Conservation (phyloP, 2,797 vertebrate species). For the Enteromius viviparus region DNA sequence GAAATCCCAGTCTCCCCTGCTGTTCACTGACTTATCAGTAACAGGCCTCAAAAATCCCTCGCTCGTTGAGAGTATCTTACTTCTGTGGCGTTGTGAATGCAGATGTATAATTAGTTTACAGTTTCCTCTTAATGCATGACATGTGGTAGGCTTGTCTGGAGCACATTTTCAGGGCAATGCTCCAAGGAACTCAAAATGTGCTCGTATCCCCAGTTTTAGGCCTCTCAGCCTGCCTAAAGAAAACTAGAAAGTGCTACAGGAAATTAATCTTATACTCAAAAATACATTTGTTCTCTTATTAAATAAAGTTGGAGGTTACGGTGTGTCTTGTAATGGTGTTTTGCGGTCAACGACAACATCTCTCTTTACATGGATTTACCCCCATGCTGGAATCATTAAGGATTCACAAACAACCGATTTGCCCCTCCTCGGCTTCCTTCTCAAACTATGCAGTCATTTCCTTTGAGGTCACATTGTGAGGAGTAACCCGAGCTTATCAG, state of each 20-base stretch:
- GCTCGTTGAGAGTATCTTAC: slow-evolving; percentile 27
- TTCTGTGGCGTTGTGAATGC: slow-evolving; percentile 66
- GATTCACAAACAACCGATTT: slow-evolving; percentile 24
- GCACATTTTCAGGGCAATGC: slow-evolving; percentile 52
- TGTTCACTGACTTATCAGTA: slow-evolving; percentile 62
- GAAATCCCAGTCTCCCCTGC: slow-evolving; percentile 49
- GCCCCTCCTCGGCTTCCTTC: slow-evolving; percentile 31
- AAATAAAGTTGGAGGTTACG: slow-evolving; percentile 15
- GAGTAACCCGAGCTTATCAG: slow-evolving; percentile 43
- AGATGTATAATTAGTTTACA: slow-evolving; percentile 74
- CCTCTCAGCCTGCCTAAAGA: neutral
- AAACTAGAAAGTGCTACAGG: neutral
- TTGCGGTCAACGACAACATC: neutral
- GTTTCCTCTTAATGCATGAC: slow-evolving; percentile 72
- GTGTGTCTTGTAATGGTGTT: neutral
- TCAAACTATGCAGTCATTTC: slow-evolving; percentile 44
- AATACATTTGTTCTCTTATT: neutral
- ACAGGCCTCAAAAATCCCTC: slow-evolving; percentile 51
- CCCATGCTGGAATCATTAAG: slow-evolving; percentile 34
- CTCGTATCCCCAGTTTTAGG: slow-evolving; percentile 5
- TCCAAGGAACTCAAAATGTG: slow-evolving; percentile 44
- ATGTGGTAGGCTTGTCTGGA: slow-evolving; percentile 64
- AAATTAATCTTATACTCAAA: neutral
- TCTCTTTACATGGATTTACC: neutral
- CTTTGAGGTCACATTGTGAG: slow-evolving; percentile 20